phyloP scores from a whole-genome alignment of 2,113 vertebrate genomes.

The Jaculus jaculus region DNA sequence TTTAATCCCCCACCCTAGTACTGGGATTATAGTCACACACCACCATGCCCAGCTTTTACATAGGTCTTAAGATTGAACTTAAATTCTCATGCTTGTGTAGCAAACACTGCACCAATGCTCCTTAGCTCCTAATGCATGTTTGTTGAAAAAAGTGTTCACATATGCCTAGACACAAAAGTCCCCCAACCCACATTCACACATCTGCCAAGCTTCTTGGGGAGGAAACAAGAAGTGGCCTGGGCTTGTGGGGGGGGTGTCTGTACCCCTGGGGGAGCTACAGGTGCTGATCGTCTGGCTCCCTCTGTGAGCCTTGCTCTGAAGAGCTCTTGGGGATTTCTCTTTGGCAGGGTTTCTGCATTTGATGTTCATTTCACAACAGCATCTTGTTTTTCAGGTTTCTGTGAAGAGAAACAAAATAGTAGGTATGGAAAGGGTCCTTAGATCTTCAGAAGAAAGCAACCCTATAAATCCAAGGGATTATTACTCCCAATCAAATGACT shows the following conservation, averaged over 20 bases:
- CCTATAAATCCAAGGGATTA: slow-evolving; percentile 59
- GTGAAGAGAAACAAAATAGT: slow-evolving; percentile 38
- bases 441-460: slow-evolving; percentile 74
- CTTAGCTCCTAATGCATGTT: no score
- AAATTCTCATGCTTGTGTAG: no score
- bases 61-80: no score
- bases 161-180: background rate
- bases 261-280: background rate
- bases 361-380: slow-evolving; percentile 63
- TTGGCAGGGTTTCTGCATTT: background rate
- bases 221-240: background rate
- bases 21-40: no score
- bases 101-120: no score
- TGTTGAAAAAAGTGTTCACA: no score
- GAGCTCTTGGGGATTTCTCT: background rate
- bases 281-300: background rate
- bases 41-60: no score
- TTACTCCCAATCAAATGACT: slow-evolving; percentile 23
- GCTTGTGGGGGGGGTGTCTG: background rate
- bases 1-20: no score
- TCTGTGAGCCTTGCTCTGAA: background rate
- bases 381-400: slow-evolving; percentile 53
- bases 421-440: slow-evolving; percentile 41
- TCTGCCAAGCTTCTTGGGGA: background rate
- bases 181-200: background rate